phyloP scores from a whole-genome alignment of 2,888 invertebrate species.

The Blastobasis adustella region DNA sequence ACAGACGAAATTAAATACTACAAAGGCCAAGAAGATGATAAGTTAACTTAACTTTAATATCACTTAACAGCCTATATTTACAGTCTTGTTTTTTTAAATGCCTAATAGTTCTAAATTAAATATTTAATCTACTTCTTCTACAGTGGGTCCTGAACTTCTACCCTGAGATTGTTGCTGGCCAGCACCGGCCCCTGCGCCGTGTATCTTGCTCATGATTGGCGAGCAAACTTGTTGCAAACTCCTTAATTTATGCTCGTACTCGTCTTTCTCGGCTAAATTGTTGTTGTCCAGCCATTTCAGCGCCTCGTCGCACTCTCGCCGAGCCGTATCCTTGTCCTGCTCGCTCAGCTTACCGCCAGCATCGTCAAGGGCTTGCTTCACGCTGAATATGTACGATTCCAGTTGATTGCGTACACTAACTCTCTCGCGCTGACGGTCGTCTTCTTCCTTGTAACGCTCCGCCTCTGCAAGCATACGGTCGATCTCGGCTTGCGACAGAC shows the following conservation, averaged over 20 bases:
- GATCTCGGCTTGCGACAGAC: slow-evolving; percentile 86
- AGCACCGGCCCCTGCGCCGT: slow-evolving; percentile 58
- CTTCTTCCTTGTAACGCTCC: slow-evolving; percentile 82
- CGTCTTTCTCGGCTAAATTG: slow-evolving; percentile 77
- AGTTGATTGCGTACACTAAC: slow-evolving; percentile 82
- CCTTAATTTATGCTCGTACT: slow-evolving; percentile 75
- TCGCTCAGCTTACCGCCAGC: slow-evolving; percentile 75
- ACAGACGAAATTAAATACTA: too few relatives aligned
- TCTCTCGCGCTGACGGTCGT: slow-evolving; percentile 79
- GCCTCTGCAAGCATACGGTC: slow-evolving; percentile 86
- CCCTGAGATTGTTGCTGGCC: slow-evolving; percentile 23
- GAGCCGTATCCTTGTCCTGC: slow-evolving; percentile 77
- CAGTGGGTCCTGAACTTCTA: slow-evolving; percentile 33
- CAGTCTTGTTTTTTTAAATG: neutral
- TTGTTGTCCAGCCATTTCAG: slow-evolving; percentile 83
- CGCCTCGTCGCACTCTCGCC: slow-evolving; percentile 72
- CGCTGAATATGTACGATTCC: slow-evolving; percentile 81
- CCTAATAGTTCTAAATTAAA: neutral
- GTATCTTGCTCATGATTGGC: slow-evolving; percentile 74
- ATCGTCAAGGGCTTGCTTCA: slow-evolving; percentile 80
- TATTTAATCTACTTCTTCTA: slow-evolving; percentile 43
- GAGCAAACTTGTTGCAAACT: slow-evolving; percentile 75
- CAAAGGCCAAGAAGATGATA: neutral
- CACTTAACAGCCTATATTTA: neutral
- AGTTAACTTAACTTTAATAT: neutral